Percentiles rank a stretch among this genome's conserved stretches.
phyloP scores from a whole-genome alignment of 1,140 invertebrate genomes.

The Eumeta japonica region DNA sequence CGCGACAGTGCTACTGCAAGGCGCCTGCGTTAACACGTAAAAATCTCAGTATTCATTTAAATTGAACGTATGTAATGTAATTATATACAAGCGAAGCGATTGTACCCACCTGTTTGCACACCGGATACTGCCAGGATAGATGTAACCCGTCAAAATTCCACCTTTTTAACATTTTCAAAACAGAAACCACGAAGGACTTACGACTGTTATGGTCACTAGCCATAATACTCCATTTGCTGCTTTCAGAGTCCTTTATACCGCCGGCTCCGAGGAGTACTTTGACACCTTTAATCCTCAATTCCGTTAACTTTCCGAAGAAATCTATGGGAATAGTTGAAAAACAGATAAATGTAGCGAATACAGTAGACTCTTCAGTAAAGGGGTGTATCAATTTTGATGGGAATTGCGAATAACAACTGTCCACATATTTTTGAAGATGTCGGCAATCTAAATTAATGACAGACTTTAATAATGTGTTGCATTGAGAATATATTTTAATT shows the following conservation, averaged over 20 bases:
- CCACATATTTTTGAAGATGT: neutral
- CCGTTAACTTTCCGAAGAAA: conserved; percentile 66
- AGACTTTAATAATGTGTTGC: too few relatives aligned
- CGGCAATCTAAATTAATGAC: neutral
- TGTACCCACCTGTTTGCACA: conserved; percentile 64
- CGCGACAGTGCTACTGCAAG: conserved; percentile 21
- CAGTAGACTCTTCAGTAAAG: neutral
- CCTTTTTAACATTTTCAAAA: conserved; percentile 63
- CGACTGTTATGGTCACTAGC: conserved; percentile 60
- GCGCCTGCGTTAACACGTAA: too few relatives aligned
- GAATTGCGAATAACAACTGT: neutral
- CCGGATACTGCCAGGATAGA: conserved; percentile 75
- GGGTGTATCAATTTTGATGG: neutral
- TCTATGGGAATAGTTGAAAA: conserved; percentile 30
- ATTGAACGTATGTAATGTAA: neutral
- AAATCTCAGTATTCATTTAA: too few relatives aligned
- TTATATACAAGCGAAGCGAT: neutral
- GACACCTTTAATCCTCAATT: conserved; percentile 59
- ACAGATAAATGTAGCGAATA: neutral
- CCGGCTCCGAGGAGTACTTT: conserved; percentile 72
- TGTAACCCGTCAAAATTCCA: conserved; percentile 72
- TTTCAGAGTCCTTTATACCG: conserved; percentile 70
- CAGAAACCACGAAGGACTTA: conserved; percentile 61
- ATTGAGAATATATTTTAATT: neutral
- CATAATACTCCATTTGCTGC: conserved; percentile 64